phyloP scores from a whole-genome alignment of 1,140 invertebrate species.

The Halesus radiatus region DNA sequence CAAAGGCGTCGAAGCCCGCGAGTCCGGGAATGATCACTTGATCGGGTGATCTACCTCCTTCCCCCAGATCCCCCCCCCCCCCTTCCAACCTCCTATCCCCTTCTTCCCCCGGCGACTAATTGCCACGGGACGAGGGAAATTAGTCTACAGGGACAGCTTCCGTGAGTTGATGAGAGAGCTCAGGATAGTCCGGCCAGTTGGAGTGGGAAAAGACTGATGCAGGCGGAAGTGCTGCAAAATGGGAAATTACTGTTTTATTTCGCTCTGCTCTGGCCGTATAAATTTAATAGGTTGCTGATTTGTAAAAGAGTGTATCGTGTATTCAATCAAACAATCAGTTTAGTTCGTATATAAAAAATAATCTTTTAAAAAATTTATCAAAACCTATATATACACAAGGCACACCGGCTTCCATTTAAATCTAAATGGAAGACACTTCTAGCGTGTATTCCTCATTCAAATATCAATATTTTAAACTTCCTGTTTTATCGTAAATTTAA shows the following conservation, averaged over 20 bases:
- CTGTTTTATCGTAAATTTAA: no score
- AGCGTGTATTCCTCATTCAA: no score
- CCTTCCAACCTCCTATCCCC: background rate
- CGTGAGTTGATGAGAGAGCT: slow-evolving; percentile 55
- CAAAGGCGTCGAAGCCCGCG: background rate
- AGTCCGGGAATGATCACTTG: background rate
- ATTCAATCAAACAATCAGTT: no score
- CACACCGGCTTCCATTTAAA: no score
- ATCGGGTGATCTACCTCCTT: no score
- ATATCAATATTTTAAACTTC: no score
- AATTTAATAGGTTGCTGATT: no score
- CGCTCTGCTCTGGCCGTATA: background rate
- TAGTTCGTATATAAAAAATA: no score
- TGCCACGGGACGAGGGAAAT: slow-evolving; percentile 56
- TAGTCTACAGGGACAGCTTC: slow-evolving; percentile 55
- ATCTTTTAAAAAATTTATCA: no score
- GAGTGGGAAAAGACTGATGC: slow-evolving; percentile 17
- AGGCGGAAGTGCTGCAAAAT: slow-evolving; percentile 22
- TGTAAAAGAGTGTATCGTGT: no score
- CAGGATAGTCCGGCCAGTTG: slow-evolving; percentile 11
- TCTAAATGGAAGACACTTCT: no score
- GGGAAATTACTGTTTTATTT: slow-evolving; percentile 20
- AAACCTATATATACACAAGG: no score
- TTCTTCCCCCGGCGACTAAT: slow-evolving; percentile 50
- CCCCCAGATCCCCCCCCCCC: background rate